Evolutionary conservation across 2,888 invertebrate genomes (phyloP).

Genomic region (Lithodes maja): DNA sequence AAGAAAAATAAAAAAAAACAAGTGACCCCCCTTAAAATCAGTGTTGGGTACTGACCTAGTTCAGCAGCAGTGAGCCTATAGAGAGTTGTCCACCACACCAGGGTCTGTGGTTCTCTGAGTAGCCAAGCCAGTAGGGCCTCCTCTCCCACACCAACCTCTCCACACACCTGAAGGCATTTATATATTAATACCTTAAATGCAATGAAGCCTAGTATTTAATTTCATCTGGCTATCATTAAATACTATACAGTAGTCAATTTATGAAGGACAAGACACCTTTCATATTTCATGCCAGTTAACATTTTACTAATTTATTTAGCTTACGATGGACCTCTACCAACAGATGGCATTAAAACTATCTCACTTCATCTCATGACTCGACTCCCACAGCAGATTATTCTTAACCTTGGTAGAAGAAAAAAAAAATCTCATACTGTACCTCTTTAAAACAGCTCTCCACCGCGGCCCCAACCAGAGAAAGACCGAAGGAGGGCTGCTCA

Average conservation of each 20-base stretch:
- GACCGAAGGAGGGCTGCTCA: constrained; percentile 80
- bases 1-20: no score
- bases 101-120: constrained; percentile 79
- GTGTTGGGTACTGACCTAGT: constrained; percentile 64
- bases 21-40: no score
- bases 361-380: no score
- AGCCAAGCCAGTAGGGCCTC: constrained; percentile 82
- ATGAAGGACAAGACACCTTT: background rate
- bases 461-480: constrained; percentile 80
- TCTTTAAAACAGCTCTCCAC: constrained; percentile 82
- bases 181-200: no score
- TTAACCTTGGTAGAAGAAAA: background rate
- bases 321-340: no score
- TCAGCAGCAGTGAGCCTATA: constrained; percentile 80
- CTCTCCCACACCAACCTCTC: constrained; percentile 63
- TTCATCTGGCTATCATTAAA: no score
- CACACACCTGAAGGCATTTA: constrained; percentile 36
- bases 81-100: constrained; percentile 82
- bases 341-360: no score
- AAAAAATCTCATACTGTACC: constrained; percentile 26
- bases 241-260: background rate
- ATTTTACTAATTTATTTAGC: no score
- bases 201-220: no score
- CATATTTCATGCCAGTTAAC: no score
- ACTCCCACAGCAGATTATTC: no score